Evolutionary conservation across 2,888 invertebrate species (phyloP), one percentile per base, ranked within the genome.

Genomic region (Zygothrica quintamaculata): DNA sequence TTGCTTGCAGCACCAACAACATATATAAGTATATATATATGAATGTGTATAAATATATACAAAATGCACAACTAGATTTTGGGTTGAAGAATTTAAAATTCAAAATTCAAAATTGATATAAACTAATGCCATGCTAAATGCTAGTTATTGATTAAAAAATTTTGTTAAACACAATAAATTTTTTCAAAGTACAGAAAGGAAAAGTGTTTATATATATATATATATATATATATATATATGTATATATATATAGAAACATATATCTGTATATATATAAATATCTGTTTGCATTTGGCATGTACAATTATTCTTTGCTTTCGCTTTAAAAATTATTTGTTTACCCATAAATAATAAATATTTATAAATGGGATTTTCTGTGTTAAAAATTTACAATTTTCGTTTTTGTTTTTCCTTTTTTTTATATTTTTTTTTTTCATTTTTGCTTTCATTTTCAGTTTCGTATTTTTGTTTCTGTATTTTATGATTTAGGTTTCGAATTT

Each of bases 1-100:
- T 76, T 80, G 80, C 80, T 79, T 82, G 56, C 77, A 80, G 80
- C 80, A 80, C 84, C 84, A 80, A 80, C 84, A 80, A 84, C 69
- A 80, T 69, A 60, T 65, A 68, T 46, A 22, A 47, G 11, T 59
- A 51, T 18, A 36, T 40, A 26, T 48, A 43, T 43, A 9, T 61
- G 69, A 64, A 59, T 51, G 58, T 66, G 43, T 79, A 57, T 65
- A 55, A 62, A 68, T 82, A 79, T 82, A 69, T 80, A 80, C 77
- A 79, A 84, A 75, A 80, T 84, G 84, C 84, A 82, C 84, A 80
- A 77, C 80, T 82, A 84, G 74, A 77, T 62, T 77, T 80, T 65
- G 61, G 53, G 56, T 77, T 75, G 59, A 58, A 73, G 77, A 81
- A 84, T 81, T 22, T 22, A 73, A 75, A 81, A 84, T 81, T 84